These are phyloP conservation scores for Peromyscus californicus DNA, from an alignment of 2,113 vertebrate species.

Conservation along the genomic window DNA sequence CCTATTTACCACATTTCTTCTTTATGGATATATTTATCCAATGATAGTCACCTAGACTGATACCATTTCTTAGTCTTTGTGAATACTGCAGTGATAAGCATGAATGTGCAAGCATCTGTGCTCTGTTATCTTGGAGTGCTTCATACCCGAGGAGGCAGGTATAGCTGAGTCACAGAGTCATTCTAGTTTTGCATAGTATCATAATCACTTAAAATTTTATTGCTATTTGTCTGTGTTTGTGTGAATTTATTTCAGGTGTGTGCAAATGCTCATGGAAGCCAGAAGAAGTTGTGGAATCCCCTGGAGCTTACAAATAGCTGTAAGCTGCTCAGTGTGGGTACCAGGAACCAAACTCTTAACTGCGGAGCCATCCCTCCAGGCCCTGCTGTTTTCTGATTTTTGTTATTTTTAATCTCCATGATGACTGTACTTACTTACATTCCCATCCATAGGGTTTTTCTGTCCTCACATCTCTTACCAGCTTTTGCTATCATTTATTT, in stretches of 20 bases:
- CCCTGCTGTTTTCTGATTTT: too few relatives aligned
- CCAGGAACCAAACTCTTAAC: background rate
- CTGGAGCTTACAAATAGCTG: background rate
- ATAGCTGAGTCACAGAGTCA: background rate
- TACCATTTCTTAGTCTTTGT: background rate
- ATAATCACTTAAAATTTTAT: background rate
- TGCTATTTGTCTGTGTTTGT: background rate
- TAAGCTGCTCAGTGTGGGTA: background rate
- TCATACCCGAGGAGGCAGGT: background rate
- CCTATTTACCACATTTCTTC: background rate
- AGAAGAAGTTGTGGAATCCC: background rate
- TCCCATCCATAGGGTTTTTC: background rate
- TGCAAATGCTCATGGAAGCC: background rate
- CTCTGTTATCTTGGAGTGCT: background rate
- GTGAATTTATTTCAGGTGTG: background rate
- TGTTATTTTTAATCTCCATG: background rate
- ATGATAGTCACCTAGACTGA: background rate
- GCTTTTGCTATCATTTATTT: background rate
- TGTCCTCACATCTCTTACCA: background rate
- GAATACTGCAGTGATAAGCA: background rate
- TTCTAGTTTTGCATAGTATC: background rate
- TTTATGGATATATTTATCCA: background rate
- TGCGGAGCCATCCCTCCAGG: background rate
- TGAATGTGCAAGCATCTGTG: background rate
- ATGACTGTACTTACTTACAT: background rate